Evolutionary conservation across 2,113 vertebrate genomes (phyloP).

Genomic region (Willisornis vidua): DNA sequence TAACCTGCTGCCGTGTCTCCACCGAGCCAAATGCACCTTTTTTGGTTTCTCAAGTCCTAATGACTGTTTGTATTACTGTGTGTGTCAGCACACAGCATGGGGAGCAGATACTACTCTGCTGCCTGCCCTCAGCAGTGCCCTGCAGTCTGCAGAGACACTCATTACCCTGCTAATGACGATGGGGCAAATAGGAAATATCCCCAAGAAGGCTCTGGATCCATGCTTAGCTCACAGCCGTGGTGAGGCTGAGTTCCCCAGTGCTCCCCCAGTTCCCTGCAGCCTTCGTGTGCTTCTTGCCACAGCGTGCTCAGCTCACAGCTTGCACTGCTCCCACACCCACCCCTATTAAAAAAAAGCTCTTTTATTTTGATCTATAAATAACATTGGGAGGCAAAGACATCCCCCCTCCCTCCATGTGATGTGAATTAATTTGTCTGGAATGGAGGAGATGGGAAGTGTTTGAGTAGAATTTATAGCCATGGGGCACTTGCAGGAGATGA

Average conservation of each 20-base stretch:
- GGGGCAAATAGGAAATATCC: neutral
- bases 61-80: neutral
- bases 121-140: neutral
- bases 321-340: neutral
- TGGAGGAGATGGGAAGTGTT: neutral
- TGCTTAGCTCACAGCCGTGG: neutral
- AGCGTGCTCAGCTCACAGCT: neutral
- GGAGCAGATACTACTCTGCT: neutral
- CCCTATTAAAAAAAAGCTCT: neutral
- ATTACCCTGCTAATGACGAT: neutral
- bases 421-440: neutral
- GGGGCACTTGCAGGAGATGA: neutral
- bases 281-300: neutral
- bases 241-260: neutral
- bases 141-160: neutral
- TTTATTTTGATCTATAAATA: neutral
- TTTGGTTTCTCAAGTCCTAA: neutral
- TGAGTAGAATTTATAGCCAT: neutral
- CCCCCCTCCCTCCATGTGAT: neutral
- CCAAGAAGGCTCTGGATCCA: neutral
- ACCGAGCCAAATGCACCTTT: neutral
- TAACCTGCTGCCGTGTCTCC: neutral
- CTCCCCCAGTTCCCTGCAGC: neutral
- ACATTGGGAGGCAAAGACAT: neutral
- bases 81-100: neutral